Base-by-base conservation (phyloP, 1,140 invertebrate genomes). In the Drosophila trapezifrons region DNA sequence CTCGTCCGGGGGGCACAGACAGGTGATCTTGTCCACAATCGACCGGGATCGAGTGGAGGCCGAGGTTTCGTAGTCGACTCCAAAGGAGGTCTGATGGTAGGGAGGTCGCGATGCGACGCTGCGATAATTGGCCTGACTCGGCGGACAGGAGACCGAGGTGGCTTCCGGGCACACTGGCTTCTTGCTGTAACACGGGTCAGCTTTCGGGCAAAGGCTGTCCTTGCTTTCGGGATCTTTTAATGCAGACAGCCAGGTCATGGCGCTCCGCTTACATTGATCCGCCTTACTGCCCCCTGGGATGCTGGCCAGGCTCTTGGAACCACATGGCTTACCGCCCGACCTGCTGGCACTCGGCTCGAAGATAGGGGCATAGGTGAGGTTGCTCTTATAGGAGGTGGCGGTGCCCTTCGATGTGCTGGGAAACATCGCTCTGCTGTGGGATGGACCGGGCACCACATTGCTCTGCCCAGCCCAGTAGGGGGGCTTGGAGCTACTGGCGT, bases 21-120 rank as follows among this genome's bases (percentile, higher is more conserved):
- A 82, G 2, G 82, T 85, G 7, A 85, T 46, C 35, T 82, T 71
- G 7, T 45, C 79, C 52, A 82, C 73, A 6, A 85, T 54, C 7
- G 83, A 87, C 5, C 35, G 82, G 8, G 82, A 85, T 7, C 78
- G 45, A 0, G 65, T 59, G 13, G 73, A 67, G 17, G 35, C 80
- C 8, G 81, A 82, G 4, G 78, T 86, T 10, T 60, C 73, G 7
- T 63, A 37, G 6, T 60, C 27, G 5, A n/a, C n/a, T 2, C 66
- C 78, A 15, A 81, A 66, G 3, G 78, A 80, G 8, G 58, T 25
- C 12, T 52, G 56, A 27, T 37, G 47, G 25, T 6, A 35, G 5
- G 51, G 45, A 27, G 22, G n/a, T 17, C n/a, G 13, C 7, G 42
- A 18, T 20, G 27, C 4, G 9, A 35, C 15, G 10, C 49, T 64